Evolutionary conservation across 2,888 invertebrate genomes (phyloP).

Genomic region (Ametastegia equiseti): DNA sequence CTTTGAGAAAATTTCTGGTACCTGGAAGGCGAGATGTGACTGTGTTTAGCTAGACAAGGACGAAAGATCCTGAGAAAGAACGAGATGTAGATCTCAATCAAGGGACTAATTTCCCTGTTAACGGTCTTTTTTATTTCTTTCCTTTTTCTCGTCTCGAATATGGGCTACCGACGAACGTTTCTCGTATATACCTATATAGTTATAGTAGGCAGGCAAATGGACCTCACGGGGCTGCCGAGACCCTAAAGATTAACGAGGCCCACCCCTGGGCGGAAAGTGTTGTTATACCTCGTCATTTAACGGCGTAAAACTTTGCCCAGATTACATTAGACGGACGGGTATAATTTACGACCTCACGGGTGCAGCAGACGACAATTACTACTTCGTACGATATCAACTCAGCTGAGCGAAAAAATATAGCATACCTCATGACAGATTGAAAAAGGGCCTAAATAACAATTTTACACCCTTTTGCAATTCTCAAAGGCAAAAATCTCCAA

Average conservation of each 20-base stretch:
- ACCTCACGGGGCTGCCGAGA: conserved; percentile 13
- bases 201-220: conserved; percentile 24
- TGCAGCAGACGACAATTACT: neutral
- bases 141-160: neutral
- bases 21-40: neutral
- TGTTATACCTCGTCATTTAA: conserved; percentile 43
- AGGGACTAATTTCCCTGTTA: conserved; percentile 36
- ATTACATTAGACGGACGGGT: conserved; percentile 15
- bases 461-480: too few relatives aligned
- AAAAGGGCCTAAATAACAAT: too few relatives aligned
- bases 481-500: too few relatives aligned
- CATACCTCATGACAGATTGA: too few relatives aligned
- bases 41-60: neutral
- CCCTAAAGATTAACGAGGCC: conserved; percentile 47
- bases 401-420: too few relatives aligned
- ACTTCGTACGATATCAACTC: too few relatives aligned
- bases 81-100: conserved; percentile 35
- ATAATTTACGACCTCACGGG: conserved; percentile 36
- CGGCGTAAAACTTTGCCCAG: conserved; percentile 22
- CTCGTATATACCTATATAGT: too few relatives aligned
- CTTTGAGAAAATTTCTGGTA: neutral
- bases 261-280: conserved; percentile 44
- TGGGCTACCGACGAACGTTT: conserved; percentile 26
- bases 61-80: conserved; percentile 11
- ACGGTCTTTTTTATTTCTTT: conserved; percentile 9